phyloP scores from a whole-genome alignment of 2,797 vertebrate genomes.

The Carapus acus region DNA sequence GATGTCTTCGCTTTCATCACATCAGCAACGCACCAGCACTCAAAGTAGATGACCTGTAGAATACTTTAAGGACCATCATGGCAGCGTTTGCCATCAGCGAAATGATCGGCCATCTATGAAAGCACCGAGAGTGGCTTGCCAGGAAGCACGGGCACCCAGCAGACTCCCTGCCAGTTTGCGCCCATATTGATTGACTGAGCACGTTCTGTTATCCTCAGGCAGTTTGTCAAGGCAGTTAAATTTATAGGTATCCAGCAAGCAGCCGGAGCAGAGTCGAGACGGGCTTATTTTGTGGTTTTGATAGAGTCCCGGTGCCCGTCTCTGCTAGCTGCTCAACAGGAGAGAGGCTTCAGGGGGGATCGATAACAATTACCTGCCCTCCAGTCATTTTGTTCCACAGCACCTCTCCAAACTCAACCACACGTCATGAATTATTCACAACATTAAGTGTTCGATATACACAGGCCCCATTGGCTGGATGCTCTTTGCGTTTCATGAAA shows the following conservation, averaged over 20 bases:
- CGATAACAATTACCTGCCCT: conserved; percentile 76
- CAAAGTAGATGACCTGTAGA: conserved; percentile 54
- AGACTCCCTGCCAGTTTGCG: conserved; percentile 58
- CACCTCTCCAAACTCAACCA: conserved; percentile 73
- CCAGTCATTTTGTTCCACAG: conserved; percentile 72
- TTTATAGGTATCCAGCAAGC: conserved; percentile 67
- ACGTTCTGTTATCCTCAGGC: conserved; percentile 64
- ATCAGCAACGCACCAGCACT: conserved; percentile 17
- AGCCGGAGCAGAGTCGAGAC: conserved; percentile 58
- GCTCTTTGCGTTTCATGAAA: conserved; percentile 64
- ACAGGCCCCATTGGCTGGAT: conserved; percentile 64
- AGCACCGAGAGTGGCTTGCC: conserved; percentile 49
- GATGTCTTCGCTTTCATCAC: conserved; percentile 5
- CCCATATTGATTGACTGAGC: conserved; percentile 66
- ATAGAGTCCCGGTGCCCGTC: conserved; percentile 69
- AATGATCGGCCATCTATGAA: conserved; percentile 63
- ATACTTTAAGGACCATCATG: conserved; percentile 55
- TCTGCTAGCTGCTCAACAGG: conserved; percentile 63
- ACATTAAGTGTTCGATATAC: conserved; percentile 73
- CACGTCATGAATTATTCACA: conserved; percentile 72
- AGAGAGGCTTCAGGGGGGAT: conserved; percentile 67
- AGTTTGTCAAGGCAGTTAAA: conserved; percentile 70
- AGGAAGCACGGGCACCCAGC: conserved; percentile 54
- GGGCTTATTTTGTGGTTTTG: conserved; percentile 72
- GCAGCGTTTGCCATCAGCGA: conserved; percentile 49